Evolutionary conservation across 2,113 vertebrate species (phyloP).

Genomic region (Verasper variegatus): DNA sequence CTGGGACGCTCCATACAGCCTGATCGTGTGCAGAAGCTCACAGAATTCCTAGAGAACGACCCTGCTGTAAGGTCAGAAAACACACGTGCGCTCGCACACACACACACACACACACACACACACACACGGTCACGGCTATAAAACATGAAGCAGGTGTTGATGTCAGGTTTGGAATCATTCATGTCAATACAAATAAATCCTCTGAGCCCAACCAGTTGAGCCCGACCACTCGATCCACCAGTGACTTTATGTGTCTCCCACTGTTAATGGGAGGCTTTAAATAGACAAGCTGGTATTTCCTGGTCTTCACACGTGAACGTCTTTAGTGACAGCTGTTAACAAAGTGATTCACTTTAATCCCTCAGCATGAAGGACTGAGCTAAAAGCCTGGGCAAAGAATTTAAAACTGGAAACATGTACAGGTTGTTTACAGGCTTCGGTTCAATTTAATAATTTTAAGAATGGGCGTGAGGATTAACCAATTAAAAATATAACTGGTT

Average conservation of each 20-base stretch:
- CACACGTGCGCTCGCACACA: not conserved
- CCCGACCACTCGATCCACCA: not conserved
- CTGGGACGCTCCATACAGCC: conserved; percentile 94
- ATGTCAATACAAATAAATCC: not conserved
- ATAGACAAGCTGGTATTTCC: conserved; percentile 18
- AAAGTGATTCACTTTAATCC: not conserved
- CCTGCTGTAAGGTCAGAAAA: conserved; percentile 91
- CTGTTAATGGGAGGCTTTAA: conserved; percentile 15
- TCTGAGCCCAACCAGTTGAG: not conserved
- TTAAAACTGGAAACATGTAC: not conserved
- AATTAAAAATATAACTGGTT: too few relatives aligned
- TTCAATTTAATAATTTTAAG: not conserved
- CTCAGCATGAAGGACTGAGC: not conserved
- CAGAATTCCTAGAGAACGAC: conserved; percentile 94
- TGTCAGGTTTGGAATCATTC: conserved; percentile 1
- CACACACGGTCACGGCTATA: not conserved
- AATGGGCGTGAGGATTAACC: not conserved
- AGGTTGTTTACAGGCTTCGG: not conserved
- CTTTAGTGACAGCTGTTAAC: not conserved
- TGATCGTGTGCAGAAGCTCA: conserved; percentile 93
- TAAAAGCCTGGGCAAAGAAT: not conserved
- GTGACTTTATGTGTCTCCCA: not conserved
- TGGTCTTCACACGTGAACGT: not conserved
- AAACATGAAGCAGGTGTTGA: not conserved
- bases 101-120: not conserved